phyloP scores from a whole-genome alignment of 2,888 invertebrate species.

The Siphlonurus alternatus region DNA sequence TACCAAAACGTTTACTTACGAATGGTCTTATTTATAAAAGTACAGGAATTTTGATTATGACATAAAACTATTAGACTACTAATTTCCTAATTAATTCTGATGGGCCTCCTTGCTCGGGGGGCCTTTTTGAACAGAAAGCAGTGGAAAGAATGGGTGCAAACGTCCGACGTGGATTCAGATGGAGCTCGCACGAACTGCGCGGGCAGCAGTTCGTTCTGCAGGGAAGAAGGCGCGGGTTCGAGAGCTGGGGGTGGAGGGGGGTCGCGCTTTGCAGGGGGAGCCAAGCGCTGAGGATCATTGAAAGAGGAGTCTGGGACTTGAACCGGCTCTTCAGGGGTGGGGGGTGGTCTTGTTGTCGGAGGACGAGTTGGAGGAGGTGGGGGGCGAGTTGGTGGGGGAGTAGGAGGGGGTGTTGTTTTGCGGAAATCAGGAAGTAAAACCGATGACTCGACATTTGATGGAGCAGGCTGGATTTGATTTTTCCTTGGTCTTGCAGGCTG shows the following conservation, averaged over 20 bases:
- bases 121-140: constrained; percentile 7
- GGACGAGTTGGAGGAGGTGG: constrained; percentile 12
- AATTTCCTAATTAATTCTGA: not conserved
- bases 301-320: constrained; percentile 18
- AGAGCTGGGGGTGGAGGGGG: constrained; percentile 14
- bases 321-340: not conserved
- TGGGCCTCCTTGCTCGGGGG: not conserved
- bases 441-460: not conserved
- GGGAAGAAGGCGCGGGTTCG: constrained; percentile 17
- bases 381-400: constrained; percentile 10
- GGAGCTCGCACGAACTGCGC: constrained; percentile 18
- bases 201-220: constrained; percentile 20
- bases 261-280: constrained; percentile 9
- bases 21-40: too few relatives aligned
- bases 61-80: too few relatives aligned
- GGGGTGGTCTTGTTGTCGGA: constrained; percentile 12
- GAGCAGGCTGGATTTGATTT: constrained; percentile 3
- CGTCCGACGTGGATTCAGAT: constrained; percentile 9
- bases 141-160: constrained; percentile 10
- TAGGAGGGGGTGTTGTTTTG: constrained; percentile 8
- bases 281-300: constrained; percentile 11
- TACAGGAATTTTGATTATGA: too few relatives aligned
- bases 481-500: constrained; percentile 7
- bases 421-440: not conserved
- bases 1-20: too few relatives aligned